Evolutionary conservation across 2,797 vertebrate species (phyloP), one percentile per base, ranked within the genome.

Genomic region (Neosalanx taihuensis): DNA sequence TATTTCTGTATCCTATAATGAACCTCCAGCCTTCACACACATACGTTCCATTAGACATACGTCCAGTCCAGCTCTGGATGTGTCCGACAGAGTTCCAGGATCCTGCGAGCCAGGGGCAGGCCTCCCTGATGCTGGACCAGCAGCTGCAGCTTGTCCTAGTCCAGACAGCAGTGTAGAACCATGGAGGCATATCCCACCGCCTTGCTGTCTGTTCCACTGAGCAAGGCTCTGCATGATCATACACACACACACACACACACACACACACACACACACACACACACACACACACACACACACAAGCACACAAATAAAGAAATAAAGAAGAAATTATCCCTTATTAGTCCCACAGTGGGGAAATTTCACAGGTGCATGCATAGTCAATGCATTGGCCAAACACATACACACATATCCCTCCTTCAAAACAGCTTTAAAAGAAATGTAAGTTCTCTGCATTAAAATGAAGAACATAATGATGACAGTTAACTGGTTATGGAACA

Each of bases 131-230:
- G 73, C 41, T 90, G 64, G 41, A 85, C 79, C 60, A 94, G 73
- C 62, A 87, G 81, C 31, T 90, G 85, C 69, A 91, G 91, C 70
- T 91, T 93, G 35, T 74, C 85, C 86, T 80, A 75, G 79, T 95
- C 93, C 63, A 99, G 90, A 81, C 95, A 97, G 9, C 95, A 96
- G 85, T 96, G 94, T 70, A 99, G 83, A 18, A 98, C 93, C 96
- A 98, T 98, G 4, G 94, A 95, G 33, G 91, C 86, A 56, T 96
- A 98, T 73, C 90, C 82, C 51, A 95, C 77, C 1, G 91, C 85
- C 76, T 96, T 99, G 78, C 93, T 91, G 87, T 99, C 96, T 0
- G 82, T 85, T 64, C 91, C 84, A 0, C 79, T 84, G 65, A 99
- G 89, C 75, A 95, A 94, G 15, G 83, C 91, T 88, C 98, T 99